Evolutionary conservation across 64 coral and sea anemone genomes (phyloP), one percentile per base, ranked within the genome.

Genomic region (Acropora yongei): DNA sequence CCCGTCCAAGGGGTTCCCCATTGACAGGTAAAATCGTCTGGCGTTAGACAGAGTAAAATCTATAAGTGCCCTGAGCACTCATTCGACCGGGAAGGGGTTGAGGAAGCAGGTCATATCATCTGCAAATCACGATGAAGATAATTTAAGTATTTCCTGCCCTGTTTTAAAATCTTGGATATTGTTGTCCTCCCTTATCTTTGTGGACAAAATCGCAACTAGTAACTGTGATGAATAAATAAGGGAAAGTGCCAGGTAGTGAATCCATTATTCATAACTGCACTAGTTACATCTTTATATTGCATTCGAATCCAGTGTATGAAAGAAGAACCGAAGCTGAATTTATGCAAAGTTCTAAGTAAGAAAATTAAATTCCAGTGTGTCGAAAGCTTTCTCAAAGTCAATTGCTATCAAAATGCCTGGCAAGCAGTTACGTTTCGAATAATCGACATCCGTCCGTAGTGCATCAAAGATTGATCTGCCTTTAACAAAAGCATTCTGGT

Each of bases 311-410:
- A 76, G 19, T 47, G 73, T 41, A 76, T 76, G 39, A 76, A 76
- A 13, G 73, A 76, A 76, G 40, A 41, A 44, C 39, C 73, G 41
- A 76, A 76, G 73, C 43, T 55, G 51, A 55, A 55, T 55, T 55
- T 55, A 55, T 55, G 51, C 51, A 55, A 55, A 10, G 2, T 55
- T 55, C 51, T 55, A 55, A 55, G 5, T 55, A 55, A 55, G 30
- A 55, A 55, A 55, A 55, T 55, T 76, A 43, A 76, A 45, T 11
- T 76, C 6, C 4, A 76, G 30, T 44, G 39, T 43, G 30, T 76
- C 74, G 65, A 87, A 87, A 8, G 67, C 84, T 87, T 87, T 87
- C 44, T 87, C 84, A 75, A 87, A 87, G 65, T 87, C 84, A 44
- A 87, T 40, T 19, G 84, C 84, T 5, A 47, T 74, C 18, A 87